A percentile compares a stretch with the other conserved stretches of the same genome.
These are phyloP conservation scores for Notocelia uddmanniana DNA, from an alignment of 2,888 invertebrate genomes.

Conservation along the genomic window DNA sequence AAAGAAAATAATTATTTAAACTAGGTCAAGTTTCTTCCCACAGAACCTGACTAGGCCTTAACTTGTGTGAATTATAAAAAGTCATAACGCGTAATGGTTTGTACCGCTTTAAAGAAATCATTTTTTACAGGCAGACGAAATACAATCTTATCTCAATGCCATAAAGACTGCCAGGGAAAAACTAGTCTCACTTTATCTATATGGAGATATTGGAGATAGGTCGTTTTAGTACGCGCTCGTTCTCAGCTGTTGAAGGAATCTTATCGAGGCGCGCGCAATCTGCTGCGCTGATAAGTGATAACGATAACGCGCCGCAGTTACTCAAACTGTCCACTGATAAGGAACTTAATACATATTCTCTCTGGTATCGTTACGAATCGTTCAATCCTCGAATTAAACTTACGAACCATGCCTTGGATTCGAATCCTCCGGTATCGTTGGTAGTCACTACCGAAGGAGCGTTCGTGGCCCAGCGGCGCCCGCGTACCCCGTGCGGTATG, in stretches of 20 bases:
- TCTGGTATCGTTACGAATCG: too few species aligned
- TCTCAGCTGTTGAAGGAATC: slow-evolving; percentile 29
- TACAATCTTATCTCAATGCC: too few species aligned
- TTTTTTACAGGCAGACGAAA: too few species aligned
- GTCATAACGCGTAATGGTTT: not conserved
- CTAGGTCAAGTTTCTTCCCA: slow-evolving; percentile 30
- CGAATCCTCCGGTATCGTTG: too few species aligned
- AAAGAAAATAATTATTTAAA: not conserved
- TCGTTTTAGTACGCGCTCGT: not conserved
- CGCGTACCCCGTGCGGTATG: too few species aligned
- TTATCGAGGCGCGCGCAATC: slow-evolving; percentile 36
- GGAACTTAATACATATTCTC: not conserved
- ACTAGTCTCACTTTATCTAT: too few species aligned
- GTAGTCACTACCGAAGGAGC: too few species aligned
- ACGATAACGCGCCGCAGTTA: slow-evolving; percentile 23
- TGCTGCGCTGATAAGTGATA: slow-evolving; percentile 40
- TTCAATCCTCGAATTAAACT: too few species aligned
- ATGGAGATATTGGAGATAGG: not conserved
- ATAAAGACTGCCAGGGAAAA: too few species aligned
- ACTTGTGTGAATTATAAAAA: not conserved
- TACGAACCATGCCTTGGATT: too few species aligned
- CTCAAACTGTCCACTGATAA: slow-evolving; percentile 28
- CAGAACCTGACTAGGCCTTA: not conserved
- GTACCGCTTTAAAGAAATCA: not conserved
- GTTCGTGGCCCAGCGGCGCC: too few species aligned